phyloP scores from a whole-genome alignment of 37 sponge, comb jelly and placozoan species.

The Ianthella basta region DNA sequence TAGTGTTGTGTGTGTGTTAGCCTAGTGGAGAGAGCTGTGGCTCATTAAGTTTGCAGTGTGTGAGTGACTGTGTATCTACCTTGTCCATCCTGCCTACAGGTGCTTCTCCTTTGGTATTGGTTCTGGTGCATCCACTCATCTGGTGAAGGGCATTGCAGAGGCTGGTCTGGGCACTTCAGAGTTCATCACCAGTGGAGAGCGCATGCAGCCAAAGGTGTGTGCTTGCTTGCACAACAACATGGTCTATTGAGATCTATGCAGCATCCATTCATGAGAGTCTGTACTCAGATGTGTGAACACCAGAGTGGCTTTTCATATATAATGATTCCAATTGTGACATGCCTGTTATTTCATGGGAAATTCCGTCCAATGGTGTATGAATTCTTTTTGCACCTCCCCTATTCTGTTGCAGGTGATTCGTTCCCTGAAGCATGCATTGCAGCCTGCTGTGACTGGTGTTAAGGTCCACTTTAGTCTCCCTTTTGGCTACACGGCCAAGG shows the following conservation, averaged over 20 bases:
- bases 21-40: too few relatives aligned
- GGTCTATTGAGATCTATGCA: too few relatives aligned
- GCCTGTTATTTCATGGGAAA: too few relatives aligned
- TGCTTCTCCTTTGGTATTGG: slow-evolving; percentile 88
- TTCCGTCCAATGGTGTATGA: too few relatives aligned
- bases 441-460: slow-evolving; percentile 65
- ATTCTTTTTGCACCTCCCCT: too few relatives aligned
- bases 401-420: slow-evolving; percentile 70
- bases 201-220: slow-evolving; percentile 81
- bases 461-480: slow-evolving; percentile 52
- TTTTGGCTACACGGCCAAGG: slow-evolving; percentile 17
- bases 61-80: background rate
- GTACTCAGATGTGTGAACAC: too few relatives aligned
- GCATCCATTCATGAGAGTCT: too few relatives aligned
- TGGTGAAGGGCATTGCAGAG: slow-evolving; percentile 83
- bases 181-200: slow-evolving; percentile 72
- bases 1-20: background rate
- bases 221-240: background rate
- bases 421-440: slow-evolving; percentile 69
- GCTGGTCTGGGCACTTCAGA: slow-evolving; percentile 80
- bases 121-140: slow-evolving; percentile 76
- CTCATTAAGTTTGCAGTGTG: background rate
- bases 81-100: slow-evolving; percentile 21
- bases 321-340: too few relatives aligned
- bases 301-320: too few relatives aligned